Percentiles rank a stretch among this genome's conserved stretches.
These are phyloP conservation scores for Antheraea pernyi DNA, from an alignment of 1,140 invertebrate genomes.

Conservation along the genomic window DNA sequence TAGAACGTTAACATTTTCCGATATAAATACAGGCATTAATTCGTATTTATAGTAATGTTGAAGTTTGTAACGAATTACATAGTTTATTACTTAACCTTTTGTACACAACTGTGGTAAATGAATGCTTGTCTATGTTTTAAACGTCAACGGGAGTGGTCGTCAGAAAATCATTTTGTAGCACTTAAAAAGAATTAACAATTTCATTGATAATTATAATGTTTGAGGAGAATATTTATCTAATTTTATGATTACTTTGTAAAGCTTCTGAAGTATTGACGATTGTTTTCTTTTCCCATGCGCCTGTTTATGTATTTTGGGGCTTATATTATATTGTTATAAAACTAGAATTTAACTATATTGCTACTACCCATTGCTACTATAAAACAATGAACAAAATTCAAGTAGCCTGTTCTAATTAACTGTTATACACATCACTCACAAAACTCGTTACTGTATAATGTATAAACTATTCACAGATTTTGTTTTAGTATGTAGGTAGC, in stretches of 20 bases:
- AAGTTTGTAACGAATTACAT: conserved; percentile 29
- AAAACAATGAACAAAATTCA: too few relatives aligned
- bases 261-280: not conserved
- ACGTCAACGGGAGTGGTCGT: not conserved
- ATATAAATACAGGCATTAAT: too few relatives aligned
- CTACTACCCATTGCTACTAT: too few relatives aligned
- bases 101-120: not conserved
- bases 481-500: too few relatives aligned
- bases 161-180: not conserved
- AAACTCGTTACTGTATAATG: too few relatives aligned
- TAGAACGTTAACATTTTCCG: too few relatives aligned
- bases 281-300: not conserved
- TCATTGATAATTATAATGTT: not conserved
- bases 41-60: not conserved
- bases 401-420: too few relatives aligned
- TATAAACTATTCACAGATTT: too few relatives aligned
- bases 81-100: conserved; percentile 32
- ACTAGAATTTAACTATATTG: too few relatives aligned
- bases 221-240: not conserved
- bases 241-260: not conserved
- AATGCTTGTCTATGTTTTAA: not conserved
- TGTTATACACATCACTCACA: too few relatives aligned
- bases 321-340: too few relatives aligned
- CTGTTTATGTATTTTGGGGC: not conserved
- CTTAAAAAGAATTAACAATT: not conserved